These are phyloP conservation scores for Tetragonula carbonaria DNA, from an alignment of 2,888 invertebrate genomes.

Conservation along the genomic window DNA sequence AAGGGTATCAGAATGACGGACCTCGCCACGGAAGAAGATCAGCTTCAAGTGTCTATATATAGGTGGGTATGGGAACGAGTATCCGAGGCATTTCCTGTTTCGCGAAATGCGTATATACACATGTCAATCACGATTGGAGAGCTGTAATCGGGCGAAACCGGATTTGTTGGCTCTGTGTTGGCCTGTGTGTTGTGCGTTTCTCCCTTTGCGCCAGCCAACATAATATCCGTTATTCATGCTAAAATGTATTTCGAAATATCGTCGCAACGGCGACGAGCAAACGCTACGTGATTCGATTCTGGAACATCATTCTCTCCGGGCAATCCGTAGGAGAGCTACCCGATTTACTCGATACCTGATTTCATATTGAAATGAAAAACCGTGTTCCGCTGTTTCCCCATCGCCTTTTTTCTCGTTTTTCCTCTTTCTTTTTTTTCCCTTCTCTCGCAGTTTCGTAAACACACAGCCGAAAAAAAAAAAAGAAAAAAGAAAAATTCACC, in stretches of 20 bases:
- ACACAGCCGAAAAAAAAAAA: too few species aligned
- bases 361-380: not conserved
- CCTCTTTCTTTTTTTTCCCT: not conserved
- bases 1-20: conserved; percentile 92
- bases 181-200: conserved; percentile 29
- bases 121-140: conserved; percentile 5
- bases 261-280: conserved; percentile 38
- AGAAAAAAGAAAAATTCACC: too few species aligned
- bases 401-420: too few species aligned
- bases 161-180: conserved; percentile 27
- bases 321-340: not conserved
- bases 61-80: conserved; percentile 85
- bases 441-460: too few species aligned
- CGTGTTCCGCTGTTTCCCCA: too few species aligned
- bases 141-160: conserved; percentile 47
- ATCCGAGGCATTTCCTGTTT: conserved; percentile 1
- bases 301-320: conserved; percentile 35
- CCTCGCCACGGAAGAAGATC: conserved; percentile 88
- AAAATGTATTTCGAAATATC: conserved; percentile 36
- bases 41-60: conserved; percentile 93
- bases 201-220: conserved; percentile 3
- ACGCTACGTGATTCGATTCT: conserved; percentile 36
- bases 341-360: conserved; percentile 13
- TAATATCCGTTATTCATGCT: conserved; percentile 32
- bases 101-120: conserved; percentile 16